Percentiles rank a stretch among this genome's conserved stretches.
These are phyloP conservation scores for Sminthurinus aureus DNA, from an alignment of 2,888 invertebrate species.

Conservation along the genomic window DNA sequence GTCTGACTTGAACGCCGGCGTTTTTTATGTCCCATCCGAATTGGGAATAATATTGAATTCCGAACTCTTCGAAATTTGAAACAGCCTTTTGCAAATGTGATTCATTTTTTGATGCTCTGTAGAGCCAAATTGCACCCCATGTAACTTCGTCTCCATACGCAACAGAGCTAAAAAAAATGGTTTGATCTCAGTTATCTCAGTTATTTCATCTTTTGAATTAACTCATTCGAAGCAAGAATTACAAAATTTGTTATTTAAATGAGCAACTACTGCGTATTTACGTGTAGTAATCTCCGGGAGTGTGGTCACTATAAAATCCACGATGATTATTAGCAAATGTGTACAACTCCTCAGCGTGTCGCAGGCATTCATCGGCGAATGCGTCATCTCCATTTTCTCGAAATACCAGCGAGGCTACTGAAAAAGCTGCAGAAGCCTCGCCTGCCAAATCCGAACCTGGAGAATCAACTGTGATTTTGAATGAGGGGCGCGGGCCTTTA, in stretches of 20 bases:
- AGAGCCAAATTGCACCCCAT: slow-evolving; percentile 70
- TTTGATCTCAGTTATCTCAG: background rate
- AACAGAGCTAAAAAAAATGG: background rate
- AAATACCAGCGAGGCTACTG: slow-evolving; percentile 66
- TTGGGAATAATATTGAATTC: slow-evolving; percentile 51
- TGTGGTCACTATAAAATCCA: slow-evolving; percentile 67
- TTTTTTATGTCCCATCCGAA: slow-evolving; percentile 60
- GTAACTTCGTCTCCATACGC: slow-evolving; percentile 67
- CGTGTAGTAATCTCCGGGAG: slow-evolving; percentile 67
- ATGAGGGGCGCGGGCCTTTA: background rate
- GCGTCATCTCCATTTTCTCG: slow-evolving; percentile 53
- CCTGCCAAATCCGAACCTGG: slow-evolving; percentile 35
- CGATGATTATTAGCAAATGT: slow-evolving; percentile 66
- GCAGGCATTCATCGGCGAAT: slow-evolving; percentile 65
- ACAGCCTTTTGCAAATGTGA: slow-evolving; percentile 66
- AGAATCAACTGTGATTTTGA: background rate
- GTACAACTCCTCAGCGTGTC: slow-evolving; percentile 67
- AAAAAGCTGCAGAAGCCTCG: slow-evolving; percentile 31
- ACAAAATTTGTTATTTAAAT: background rate
- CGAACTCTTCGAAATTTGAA: slow-evolving; percentile 65
- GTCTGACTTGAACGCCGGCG: slow-evolving; percentile 51
- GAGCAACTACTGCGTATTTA: slow-evolving; percentile 53
- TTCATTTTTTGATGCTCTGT: slow-evolving; percentile 66
- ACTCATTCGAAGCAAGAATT: too few species aligned
- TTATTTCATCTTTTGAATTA: too few species aligned